phyloP scores from a whole-genome alignment of 2,113 vertebrate genomes.

The Cheirogaleus medius region DNA sequence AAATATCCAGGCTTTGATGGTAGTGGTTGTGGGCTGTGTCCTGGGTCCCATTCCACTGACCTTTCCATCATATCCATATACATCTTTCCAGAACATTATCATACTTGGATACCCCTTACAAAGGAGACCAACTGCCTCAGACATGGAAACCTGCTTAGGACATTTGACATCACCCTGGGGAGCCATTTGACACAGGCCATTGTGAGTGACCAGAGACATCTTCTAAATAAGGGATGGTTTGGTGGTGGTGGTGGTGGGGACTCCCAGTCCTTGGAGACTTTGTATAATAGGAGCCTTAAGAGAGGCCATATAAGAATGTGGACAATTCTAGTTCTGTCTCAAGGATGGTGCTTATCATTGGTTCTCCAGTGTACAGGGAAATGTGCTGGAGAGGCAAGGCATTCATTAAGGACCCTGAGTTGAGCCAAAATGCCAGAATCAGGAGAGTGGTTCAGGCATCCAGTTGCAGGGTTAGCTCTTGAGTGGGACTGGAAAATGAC shows the following conservation, averaged over 20 bases:
- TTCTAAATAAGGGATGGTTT: background rate
- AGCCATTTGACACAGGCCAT: background rate
- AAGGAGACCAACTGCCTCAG: background rate
- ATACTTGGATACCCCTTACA: background rate
- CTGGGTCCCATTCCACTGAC: background rate
- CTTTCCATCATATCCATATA: background rate
- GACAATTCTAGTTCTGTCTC: background rate
- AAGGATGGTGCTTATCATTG: background rate
- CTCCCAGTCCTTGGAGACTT: background rate
- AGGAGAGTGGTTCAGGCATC: background rate
- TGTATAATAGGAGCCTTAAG: background rate
- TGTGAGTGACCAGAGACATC: background rate
- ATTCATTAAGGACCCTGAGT: background rate
- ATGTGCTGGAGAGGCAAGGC: background rate
- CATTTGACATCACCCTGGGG: background rate
- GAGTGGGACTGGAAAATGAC: background rate
- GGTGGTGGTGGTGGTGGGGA: accelerated
- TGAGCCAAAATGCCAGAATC: background rate
- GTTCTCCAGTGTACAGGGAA: background rate
- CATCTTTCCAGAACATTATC: background rate
- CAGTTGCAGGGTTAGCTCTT: background rate
- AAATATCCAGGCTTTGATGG: background rate
- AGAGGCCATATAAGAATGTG: background rate
- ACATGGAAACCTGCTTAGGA: background rate
- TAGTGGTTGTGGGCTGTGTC: background rate